Evolutionary conservation across 2,888 invertebrate genomes (phyloP).

Genomic region (Euplagia quadripunctaria): DNA sequence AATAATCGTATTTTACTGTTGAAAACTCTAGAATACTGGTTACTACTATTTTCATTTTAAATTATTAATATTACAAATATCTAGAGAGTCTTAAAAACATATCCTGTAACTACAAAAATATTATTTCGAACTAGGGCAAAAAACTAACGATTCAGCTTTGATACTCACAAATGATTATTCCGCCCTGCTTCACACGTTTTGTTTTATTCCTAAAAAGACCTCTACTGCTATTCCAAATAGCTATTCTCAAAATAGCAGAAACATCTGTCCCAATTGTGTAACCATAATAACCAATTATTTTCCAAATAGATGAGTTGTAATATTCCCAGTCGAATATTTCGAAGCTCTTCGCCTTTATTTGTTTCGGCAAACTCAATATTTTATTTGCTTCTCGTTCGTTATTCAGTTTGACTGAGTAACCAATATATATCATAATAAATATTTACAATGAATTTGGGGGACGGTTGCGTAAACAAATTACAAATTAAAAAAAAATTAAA

Average conservation of each 20-base stretch:
- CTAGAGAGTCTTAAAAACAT: too few relatives aligned
- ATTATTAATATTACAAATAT: background rate
- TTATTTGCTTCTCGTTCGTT: slow-evolving; percentile 9
- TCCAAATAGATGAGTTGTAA: slow-evolving; percentile 16
- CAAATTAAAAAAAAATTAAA: too few relatives aligned
- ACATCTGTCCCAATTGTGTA: background rate
- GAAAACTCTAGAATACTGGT: background rate
- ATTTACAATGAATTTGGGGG: background rate
- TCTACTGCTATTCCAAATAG: background rate
- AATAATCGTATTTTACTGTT: background rate
- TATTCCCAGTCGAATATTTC: slow-evolving; percentile 2
- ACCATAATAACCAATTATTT: slow-evolving; percentile 24
- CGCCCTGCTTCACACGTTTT: background rate
- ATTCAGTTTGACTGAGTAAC: background rate
- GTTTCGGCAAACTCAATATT: slow-evolving; percentile 18
- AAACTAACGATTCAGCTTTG: background rate
- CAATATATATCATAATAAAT: slow-evolving; percentile 1
- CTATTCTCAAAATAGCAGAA: slow-evolving; percentile 4
- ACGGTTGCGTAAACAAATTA: too few relatives aligned
- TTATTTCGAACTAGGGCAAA: background rate
- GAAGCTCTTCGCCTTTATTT: slow-evolving; percentile 3
- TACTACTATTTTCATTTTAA: background rate
- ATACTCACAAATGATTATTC: slow-evolving; percentile 2
- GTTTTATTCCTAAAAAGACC: background rate
- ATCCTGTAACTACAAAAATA: background rate